A percentile compares a stretch with the other conserved stretches of the same genome.
Evolutionary conservation across 2,888 invertebrate genomes (phyloP).

Genomic region (Argyresthia albistria): DNA sequence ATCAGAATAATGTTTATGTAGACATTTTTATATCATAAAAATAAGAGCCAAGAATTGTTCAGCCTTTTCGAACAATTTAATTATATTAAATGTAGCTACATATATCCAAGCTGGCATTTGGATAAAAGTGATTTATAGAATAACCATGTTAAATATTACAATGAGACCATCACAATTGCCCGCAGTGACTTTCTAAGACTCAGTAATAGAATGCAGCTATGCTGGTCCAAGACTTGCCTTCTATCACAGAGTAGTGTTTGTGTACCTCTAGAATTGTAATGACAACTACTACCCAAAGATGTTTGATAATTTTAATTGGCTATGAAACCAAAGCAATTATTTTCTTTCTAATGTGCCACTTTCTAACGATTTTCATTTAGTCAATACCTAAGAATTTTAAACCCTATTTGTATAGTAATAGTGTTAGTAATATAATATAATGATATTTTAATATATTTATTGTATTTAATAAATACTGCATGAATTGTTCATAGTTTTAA

Average conservation of each 20-base stretch:
- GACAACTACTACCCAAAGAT: constrained; percentile 15
- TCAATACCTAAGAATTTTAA: constrained; percentile 39
- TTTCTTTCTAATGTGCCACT: constrained; percentile 50
- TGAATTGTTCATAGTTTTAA: constrained; percentile 58
- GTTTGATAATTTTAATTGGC: constrained; percentile 35
- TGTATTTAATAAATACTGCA: constrained; percentile 59
- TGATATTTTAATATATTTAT: constrained; percentile 61
- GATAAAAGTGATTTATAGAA: too few relatives aligned
- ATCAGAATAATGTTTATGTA: too few relatives aligned
- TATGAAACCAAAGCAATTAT: constrained; percentile 56
- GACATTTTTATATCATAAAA: constrained; percentile 37
- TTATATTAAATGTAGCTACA: neutral
- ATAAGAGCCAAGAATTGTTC: constrained; percentile 7
- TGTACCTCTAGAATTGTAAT: neutral
- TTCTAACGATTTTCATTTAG: constrained; percentile 40
- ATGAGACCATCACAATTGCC: neutral
- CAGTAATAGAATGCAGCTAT: constrained; percentile 1
- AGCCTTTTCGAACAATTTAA: constrained; percentile 37
- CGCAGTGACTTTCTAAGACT: neutral
- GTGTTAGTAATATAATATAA: constrained; percentile 31
- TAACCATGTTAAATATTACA: neutral
- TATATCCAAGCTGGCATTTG: neutral
- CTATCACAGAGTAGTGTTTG: neutral
- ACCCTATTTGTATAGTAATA: constrained; percentile 41
- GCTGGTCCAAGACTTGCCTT: constrained; percentile 2